A percentile compares a stretch with the other conserved stretches of the same genome.
Evolutionary conservation across 2,888 invertebrate genomes (phyloP).

Genomic region (Didymodactylos carnosus): DNA sequence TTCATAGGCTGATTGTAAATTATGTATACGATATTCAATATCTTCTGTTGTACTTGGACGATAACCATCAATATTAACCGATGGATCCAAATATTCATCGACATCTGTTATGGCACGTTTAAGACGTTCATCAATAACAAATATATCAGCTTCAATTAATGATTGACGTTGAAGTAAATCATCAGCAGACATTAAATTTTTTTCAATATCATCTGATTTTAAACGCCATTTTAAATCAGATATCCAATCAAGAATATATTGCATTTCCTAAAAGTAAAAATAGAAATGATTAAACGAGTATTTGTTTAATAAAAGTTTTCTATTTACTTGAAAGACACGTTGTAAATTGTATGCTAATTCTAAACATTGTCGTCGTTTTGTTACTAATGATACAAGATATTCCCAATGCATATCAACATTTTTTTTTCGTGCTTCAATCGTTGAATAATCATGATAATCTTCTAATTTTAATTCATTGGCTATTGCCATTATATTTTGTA

Average conservation of each 20-base stretch:
- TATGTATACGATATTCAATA: background rate
- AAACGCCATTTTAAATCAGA: slow-evolving; percentile 41
- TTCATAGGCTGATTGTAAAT: background rate
- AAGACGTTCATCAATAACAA: slow-evolving; percentile 64
- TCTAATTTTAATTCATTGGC: slow-evolving; percentile 71
- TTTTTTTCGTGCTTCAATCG: slow-evolving; percentile 46
- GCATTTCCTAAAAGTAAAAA: background rate
- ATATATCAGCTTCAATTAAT: slow-evolving; percentile 69
- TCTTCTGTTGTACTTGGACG: background rate
- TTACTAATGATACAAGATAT: slow-evolving; percentile 59
- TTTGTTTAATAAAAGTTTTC: background rate
- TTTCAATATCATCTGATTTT: slow-evolving; percentile 67
- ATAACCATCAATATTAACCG: slow-evolving; percentile 36
- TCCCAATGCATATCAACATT: slow-evolving; percentile 71
- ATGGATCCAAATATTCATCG: slow-evolving; percentile 80
- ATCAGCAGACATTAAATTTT: slow-evolving; percentile 79
- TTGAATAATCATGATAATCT: slow-evolving; percentile 68
- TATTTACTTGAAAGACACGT: slow-evolving; percentile 52
- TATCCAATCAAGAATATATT: background rate
- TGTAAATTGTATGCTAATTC: slow-evolving; percentile 58
- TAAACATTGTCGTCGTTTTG: slow-evolving; percentile 43
- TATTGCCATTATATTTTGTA: slow-evolving; percentile 77
- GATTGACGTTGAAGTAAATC: slow-evolving; percentile 80
- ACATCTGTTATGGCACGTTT: slow-evolving; percentile 72
- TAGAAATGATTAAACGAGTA: background rate